Base-by-base conservation (phyloP, 2,888 invertebrate species). In the Campoletis raptor region DNA sequence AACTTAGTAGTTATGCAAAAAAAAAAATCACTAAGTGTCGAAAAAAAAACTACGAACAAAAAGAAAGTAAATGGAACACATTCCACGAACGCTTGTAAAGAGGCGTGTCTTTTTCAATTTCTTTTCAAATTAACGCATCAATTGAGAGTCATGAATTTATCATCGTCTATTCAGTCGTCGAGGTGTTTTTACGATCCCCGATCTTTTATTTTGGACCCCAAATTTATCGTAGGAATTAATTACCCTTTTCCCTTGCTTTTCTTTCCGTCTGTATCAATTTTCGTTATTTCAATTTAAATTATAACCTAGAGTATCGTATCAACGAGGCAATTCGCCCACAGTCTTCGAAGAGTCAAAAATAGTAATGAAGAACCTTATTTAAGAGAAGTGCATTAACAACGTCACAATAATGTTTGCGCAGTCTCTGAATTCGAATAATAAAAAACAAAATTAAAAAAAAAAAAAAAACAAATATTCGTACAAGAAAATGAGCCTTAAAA, bases 211-310 rank as follows among this genome's bases (percentile, higher is more conserved):
- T 79, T 54, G 30, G 40, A 79, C 70, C 79, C 57, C 80, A 37
- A 80, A 79, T 82, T 78, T 42, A 57, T 83, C 86, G 21, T 77
- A 81, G 72, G 52, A 81, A 83, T 86, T 37, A 57, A 83, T 83
- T 83, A 80, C 54, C 74, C 37, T 61, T 10, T 70, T 8, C 45
- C 18, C 15, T 57, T 57, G 8, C 37, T 9, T 24, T 52, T 24
- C 15, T 52, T 40, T 40, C 24, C n/a, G n/a, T 77, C 30, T 24
- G 37, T 48, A 67, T 67, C 15, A 24, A 54, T 73, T 61, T 76
- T 30, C 24, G 15, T 61, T 15, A 67, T 48, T 79, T 15, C n/a
- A 48, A 40, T 61, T 30, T 6, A 52, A 73, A 61, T 83, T 52
- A 70, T 52, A n/a, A 81, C 21, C 57, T 83, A 80, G 40, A 54